These are phyloP conservation scores for Anguilla marmorata DNA, from an alignment of 2,797 vertebrate genomes.

Conservation along the genomic window DNA sequence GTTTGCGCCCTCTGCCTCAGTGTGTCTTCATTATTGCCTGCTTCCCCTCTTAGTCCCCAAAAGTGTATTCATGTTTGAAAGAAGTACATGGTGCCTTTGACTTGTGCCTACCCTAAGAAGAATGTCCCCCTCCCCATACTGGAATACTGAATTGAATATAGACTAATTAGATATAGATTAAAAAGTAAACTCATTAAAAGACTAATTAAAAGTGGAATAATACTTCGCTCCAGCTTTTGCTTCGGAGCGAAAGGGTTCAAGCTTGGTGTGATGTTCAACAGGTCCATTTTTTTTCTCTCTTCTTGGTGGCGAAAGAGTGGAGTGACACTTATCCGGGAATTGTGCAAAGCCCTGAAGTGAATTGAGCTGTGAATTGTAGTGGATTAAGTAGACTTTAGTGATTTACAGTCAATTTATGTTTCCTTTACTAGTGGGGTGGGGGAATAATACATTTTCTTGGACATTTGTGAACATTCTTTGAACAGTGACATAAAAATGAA, in stretches of 20 bases:
- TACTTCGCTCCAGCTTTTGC: conserved; percentile 56
- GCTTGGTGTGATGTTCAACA: conserved; percentile 19
- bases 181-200: conserved; percentile 66
- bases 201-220: conserved; percentile 58
- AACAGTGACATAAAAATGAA: not conserved
- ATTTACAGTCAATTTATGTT: conserved; percentile 4
- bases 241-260: conserved; percentile 35
- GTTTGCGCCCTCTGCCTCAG: not conserved
- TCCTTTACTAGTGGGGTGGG: not conserved
- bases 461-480: not conserved
- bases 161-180: conserved; percentile 57
- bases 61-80: not conserved
- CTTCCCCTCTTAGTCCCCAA: conserved; percentile 9
- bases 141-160: conserved; percentile 39
- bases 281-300: conserved; percentile 9
- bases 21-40: conserved; percentile 1
- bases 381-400: conserved; percentile 17
- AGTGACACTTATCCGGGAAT: conserved; percentile 8
- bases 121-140: conserved; percentile 31
- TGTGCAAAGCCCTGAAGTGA: conserved; percentile 7
- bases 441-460: not conserved
- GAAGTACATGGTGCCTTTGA: conserved; percentile 11
- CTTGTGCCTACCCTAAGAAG: conserved; percentile 25
- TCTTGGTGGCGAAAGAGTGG: not conserved
- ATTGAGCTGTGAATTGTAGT: conserved; percentile 19